Conservation (phyloP, 1,140 invertebrate species). For the Rhagoletis pomonella region DNA sequence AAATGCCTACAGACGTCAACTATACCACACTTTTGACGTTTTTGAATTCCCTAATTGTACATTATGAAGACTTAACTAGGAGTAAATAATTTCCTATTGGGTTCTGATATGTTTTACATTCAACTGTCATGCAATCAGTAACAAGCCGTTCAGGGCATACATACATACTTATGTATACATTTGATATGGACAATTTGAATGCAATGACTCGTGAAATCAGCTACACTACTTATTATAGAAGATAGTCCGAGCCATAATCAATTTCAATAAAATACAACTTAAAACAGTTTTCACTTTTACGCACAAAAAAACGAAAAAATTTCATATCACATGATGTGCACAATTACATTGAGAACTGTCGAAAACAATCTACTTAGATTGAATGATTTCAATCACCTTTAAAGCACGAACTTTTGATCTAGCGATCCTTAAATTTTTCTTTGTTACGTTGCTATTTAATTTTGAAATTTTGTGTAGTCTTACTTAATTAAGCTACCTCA, state of each 20-base stretch:
- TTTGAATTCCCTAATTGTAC: too few species aligned
- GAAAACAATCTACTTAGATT: not conserved
- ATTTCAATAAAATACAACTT: not conserved
- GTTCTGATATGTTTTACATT: too few species aligned
- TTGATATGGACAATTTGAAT: not conserved
- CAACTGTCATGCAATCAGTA: too few species aligned
- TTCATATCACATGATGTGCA: slow-evolving; percentile 25
- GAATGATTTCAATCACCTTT: slow-evolving; percentile 17
- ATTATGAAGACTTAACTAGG: too few species aligned
- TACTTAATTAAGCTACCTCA: not conserved
- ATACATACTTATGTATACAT: too few species aligned
- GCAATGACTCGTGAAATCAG: not conserved
- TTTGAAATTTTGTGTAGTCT: too few species aligned
- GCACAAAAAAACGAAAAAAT: not conserved
- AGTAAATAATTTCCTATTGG: too few species aligned
- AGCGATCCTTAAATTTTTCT: not conserved
- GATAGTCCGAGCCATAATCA: not conserved
- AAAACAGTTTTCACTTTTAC: not conserved
- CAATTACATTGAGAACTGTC: not conserved
- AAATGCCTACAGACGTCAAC: too few species aligned
- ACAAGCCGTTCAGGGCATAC: too few species aligned
- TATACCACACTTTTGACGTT: too few species aligned
- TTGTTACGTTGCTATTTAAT: not conserved
- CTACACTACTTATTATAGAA: not conserved
- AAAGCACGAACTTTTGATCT: not conserved